phyloP scores from a whole-genome alignment of 2,113 vertebrate genomes.

The Myotis davidii region DNA sequence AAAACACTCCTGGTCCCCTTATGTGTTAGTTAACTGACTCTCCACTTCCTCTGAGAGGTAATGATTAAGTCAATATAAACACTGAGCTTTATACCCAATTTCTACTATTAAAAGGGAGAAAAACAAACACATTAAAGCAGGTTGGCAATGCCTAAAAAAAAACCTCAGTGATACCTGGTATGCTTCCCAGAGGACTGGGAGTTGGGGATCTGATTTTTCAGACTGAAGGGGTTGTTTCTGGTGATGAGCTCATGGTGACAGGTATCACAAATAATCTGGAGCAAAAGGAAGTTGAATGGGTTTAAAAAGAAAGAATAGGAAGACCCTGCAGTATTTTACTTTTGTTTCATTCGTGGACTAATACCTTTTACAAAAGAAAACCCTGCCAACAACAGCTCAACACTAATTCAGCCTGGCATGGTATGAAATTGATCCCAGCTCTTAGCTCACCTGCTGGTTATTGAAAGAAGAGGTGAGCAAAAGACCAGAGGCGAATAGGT shows the following conservation, averaged over 20 bases:
- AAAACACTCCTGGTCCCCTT: conserved; percentile 15
- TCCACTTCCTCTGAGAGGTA: conserved; percentile 36
- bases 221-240: not conserved
- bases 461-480: not conserved
- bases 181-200: not conserved
- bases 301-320: not conserved
- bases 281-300: not conserved
- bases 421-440: not conserved
- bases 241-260: not conserved
- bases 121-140: not conserved
- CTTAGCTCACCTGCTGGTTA: not conserved
- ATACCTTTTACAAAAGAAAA: not conserved
- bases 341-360: not conserved
- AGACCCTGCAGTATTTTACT: not conserved
- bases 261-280: not conserved
- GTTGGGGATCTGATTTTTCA: not conserved
- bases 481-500: not conserved
- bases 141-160: not conserved
- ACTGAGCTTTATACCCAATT: not conserved
- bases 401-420: not conserved
- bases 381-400: not conserved
- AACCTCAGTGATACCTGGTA: not conserved
- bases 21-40: not conserved
- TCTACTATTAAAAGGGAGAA: not conserved
- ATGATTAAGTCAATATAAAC: conserved; percentile 31